Percentiles rank a stretch among this genome's conserved stretches.
Conservation (phyloP, 2,113 vertebrate species). For the Syrrhaptes paradoxus region DNA sequence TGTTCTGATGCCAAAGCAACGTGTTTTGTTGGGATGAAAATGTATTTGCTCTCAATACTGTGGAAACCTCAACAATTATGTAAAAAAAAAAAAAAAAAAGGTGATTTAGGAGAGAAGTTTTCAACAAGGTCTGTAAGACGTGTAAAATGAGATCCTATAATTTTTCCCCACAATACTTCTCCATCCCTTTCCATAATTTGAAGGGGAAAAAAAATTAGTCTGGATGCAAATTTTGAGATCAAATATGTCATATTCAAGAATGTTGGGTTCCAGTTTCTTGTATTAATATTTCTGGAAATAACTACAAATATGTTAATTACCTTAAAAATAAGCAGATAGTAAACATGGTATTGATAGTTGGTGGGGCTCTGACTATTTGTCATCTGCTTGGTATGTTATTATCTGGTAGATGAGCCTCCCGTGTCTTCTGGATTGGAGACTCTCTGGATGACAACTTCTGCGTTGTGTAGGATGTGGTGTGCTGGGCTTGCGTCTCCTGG, state of each 20-base stretch:
- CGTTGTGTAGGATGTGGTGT: not conserved
- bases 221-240: not conserved
- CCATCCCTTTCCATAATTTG: not conserved
- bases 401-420: not conserved
- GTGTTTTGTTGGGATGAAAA: accelerated
- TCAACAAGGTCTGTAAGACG: not conserved
- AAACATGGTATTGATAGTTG: not conserved
- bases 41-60: not conserved
- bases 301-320: not conserved
- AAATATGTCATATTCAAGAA: not conserved
- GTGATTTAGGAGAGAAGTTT: not conserved
- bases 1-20: accelerated
- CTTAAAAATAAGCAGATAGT: not conserved
- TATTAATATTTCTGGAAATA: not conserved
- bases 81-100: not conserved
- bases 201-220: not conserved
- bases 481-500: not conserved
- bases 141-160: not conserved
- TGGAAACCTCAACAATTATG: not conserved
- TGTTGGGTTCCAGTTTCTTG: not conserved
- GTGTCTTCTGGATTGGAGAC: accelerated
- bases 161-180: not conserved
- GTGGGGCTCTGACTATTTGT: not conserved
- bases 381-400: not conserved
- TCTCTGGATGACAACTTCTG: not conserved